Evolutionary conservation across 1,140 invertebrate genomes (phyloP).

Genomic region (Leptinotarsa lineolata): DNA sequence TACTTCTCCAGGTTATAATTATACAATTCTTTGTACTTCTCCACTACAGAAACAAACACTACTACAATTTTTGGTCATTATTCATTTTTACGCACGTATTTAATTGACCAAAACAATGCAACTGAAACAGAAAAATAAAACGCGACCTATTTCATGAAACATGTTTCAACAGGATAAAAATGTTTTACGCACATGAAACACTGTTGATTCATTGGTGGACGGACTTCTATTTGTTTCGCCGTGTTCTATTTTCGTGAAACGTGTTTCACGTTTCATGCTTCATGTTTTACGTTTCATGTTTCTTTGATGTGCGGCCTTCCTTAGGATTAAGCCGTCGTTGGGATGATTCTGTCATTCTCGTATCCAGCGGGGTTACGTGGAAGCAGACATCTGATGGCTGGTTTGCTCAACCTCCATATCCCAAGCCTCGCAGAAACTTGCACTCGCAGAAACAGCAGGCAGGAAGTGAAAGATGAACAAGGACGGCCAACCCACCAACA

Average conservation of each 20-base stretch:
- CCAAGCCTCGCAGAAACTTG: no score
- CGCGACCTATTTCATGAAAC: slow-evolving; percentile 8
- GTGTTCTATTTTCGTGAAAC: slow-evolving; percentile 12
- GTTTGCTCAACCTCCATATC: no score
- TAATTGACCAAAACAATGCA: slow-evolving; percentile 9
- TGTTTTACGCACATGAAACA: slow-evolving; percentile 7
- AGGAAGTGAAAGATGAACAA: no score
- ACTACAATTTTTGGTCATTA: not conserved
- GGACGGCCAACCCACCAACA: no score
- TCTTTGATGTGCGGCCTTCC: not conserved
- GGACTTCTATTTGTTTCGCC: not conserved
- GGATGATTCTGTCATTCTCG: no score
- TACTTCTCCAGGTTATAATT: slow-evolving; percentile 3
- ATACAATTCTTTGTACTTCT: not conserved
- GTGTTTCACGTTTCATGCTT: not conserved
- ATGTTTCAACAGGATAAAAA: not conserved
- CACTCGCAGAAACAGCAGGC: no score
- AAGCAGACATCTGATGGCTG: no score
- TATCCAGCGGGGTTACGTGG: no score
- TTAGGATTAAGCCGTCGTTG: no score
- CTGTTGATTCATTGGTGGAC: not conserved
- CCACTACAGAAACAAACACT: not conserved
- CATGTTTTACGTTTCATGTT: not conserved
- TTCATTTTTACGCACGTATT: not conserved
- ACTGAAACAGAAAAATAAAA: not conserved